Conservation (phyloP, 2,113 vertebrate species). For the sheep (Ovis aries) region DNA sequence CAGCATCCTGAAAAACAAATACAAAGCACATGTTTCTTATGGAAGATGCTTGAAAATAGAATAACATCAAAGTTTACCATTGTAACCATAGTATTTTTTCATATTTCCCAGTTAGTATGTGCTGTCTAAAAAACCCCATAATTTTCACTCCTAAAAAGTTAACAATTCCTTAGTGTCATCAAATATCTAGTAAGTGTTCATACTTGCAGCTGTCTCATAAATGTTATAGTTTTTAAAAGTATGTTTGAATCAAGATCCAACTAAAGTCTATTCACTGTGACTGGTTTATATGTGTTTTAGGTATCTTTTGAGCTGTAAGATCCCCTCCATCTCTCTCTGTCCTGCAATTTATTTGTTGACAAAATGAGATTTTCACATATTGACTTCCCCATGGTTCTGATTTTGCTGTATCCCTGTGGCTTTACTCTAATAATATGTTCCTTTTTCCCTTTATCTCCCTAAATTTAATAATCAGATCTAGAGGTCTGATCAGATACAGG, state of each 20-base stretch:
- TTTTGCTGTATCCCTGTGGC: neutral
- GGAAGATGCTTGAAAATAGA: slow-evolving; percentile 24
- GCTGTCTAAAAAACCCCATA: neutral
- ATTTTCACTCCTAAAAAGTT: neutral
- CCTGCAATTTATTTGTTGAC: neutral
- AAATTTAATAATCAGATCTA: neutral
- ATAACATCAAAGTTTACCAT: neutral
- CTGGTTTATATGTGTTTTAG: neutral
- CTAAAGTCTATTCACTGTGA: neutral
- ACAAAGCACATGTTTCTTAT: neutral
- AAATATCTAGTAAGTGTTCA: neutral
- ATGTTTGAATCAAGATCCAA: neutral
- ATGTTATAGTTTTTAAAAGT: neutral
- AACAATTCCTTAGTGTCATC: neutral
- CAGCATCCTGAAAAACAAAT: slow-evolving; percentile 78
- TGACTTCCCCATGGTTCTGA: neutral
- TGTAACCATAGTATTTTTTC: neutral
- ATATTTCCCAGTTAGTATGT: neutral
- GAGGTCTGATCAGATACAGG: neutral
- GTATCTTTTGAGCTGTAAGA: neutral
- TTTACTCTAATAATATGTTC: neutral
- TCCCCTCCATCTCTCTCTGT: neutral
- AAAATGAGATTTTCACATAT: neutral
- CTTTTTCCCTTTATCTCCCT: neutral
- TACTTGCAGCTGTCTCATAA: neutral